Conservation (phyloP, 1,140 invertebrate genomes). For the Drosophila watanabei region DNA sequence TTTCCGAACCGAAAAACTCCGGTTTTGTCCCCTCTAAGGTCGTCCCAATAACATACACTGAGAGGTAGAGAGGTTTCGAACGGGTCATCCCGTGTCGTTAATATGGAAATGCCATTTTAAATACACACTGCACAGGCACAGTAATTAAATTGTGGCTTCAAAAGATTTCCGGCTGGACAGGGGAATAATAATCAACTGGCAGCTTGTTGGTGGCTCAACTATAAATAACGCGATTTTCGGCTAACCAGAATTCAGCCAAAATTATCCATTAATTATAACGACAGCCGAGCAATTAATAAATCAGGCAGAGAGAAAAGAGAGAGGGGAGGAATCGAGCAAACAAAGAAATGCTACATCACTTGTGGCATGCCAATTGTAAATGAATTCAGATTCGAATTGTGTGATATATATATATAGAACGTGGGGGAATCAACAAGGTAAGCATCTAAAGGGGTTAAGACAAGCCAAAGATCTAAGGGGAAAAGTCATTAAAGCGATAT, state of each 20-base stretch:
- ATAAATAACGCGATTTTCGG: constrained; percentile 50
- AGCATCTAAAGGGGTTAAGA: constrained; percentile 22
- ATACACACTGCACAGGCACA: constrained; percentile 12
- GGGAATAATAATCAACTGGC: constrained; percentile 29
- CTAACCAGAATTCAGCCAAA: constrained; percentile 47
- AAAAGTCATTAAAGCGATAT: constrained; percentile 46
- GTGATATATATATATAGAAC: constrained; percentile 3
- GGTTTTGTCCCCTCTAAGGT: constrained; percentile 5
- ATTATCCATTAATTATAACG: constrained; percentile 58
- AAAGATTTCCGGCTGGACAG: constrained; percentile 56
- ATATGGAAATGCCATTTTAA: constrained; percentile 39
- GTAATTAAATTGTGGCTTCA: constrained; percentile 39
- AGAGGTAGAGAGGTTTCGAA: background rate
- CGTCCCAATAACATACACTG: constrained; percentile 5
- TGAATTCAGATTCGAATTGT: constrained; percentile 34
- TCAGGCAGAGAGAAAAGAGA: background rate
- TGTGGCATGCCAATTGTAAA: constrained; percentile 59
- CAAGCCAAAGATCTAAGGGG: constrained; percentile 27
- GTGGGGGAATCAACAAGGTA: constrained; percentile 15
- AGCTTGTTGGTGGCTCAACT: constrained; percentile 24
- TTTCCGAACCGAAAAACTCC: background rate
- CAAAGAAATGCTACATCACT: constrained; percentile 57
- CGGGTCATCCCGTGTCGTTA: constrained; percentile 22
- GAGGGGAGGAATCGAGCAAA: constrained; percentile 15
- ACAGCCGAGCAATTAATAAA: constrained; percentile 55